Percentiles rank a stretch among this genome's conserved stretches.
These are phyloP conservation scores for Papilio polytes DNA, from an alignment of 1,140 invertebrate genomes.

Conservation along the genomic window DNA sequence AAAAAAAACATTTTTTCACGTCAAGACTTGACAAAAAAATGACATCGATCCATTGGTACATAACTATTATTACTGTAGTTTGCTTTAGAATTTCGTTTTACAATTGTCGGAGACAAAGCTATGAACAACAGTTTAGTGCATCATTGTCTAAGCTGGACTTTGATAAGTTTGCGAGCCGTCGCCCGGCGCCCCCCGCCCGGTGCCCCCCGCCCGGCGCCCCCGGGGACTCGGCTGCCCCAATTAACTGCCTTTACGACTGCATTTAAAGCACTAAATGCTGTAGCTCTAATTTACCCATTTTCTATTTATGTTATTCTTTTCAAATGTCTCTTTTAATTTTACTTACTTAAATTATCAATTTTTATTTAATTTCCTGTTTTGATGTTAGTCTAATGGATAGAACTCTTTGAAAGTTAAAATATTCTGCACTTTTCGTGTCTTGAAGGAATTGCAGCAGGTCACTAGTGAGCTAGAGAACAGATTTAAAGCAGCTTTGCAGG, in stretches of 20 bases:
- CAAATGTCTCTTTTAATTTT: not conserved
- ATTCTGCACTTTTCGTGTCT: not conserved
- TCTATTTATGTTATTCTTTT: not conserved
- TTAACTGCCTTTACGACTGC: conserved; percentile 17
- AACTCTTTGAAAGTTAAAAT: not conserved
- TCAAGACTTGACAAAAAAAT: too few species aligned
- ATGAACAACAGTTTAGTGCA: conserved; percentile 9
- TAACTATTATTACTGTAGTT: too few species aligned
- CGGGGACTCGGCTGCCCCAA: not conserved
- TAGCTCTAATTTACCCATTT: conserved; percentile 3
- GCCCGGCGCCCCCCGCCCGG: not conserved
- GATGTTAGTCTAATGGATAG: not conserved
- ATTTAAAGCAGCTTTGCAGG: not conserved
- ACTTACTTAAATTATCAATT: too few species aligned
- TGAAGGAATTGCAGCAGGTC: not conserved
- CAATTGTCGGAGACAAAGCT: not conserved
- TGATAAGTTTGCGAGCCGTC: not conserved
- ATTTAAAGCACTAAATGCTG: conserved; percentile 24
- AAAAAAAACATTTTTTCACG: too few species aligned
- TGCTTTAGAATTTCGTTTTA: too few species aligned
- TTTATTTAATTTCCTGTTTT: too few species aligned
- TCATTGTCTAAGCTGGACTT: conserved; percentile 17
- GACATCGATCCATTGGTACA: too few species aligned
- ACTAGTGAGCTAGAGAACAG: not conserved
- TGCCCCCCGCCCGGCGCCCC: not conserved